Evolutionary conservation across 1,140 invertebrate species (phyloP), one percentile per base, ranked within the genome.

Genomic region (Caenorhabditis tropicalis): DNA sequence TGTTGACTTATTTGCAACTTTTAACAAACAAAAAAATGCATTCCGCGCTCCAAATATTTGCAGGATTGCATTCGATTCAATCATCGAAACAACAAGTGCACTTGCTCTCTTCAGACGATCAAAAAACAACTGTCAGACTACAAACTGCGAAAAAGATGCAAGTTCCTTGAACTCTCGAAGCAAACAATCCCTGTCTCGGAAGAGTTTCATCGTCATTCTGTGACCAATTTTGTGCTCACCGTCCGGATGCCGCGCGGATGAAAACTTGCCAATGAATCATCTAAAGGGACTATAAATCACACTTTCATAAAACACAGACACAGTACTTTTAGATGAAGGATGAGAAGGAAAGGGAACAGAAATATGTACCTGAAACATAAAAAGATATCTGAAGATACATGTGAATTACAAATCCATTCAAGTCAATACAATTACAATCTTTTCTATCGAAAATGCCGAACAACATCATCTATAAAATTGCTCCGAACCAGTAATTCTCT

Each of bases 191-290:
- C 24, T 19, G 10, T 33, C 15, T 33, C 29, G 9, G 58, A 33
- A n/a, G 12, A 39, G 36, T 46, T 74, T 43, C 21, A 43, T 31
- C 65, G 65, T 74, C 65, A 74, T 74, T 74, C 29, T 74, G 65
- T 74, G 65, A 74, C 65, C 36, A 21, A 74, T 74, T 74, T 43
- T 74, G 65, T 74, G 65, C 65, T 74, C 65, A 19, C 33, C 65
- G 65, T 43, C 27, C 65, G 65, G 33, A 74, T 43, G 15, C 65
- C 65, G 65, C 36, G 36, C 65, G 65, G 65, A 43, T 43, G 39
- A 46, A 56, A 56, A 27, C 48, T 51, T 56, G 53, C 53, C 12
- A 65, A 74, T 43, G 36, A 74, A 39, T 74, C 33, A 74, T 43
- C 36, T 74, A 43, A 21, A 43, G 36, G 33, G 65, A 74, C 65